Evolutionary conservation across 2,888 invertebrate species (phyloP), one percentile per base, ranked within the genome.

Genomic region (Rhingia rostrata): DNA sequence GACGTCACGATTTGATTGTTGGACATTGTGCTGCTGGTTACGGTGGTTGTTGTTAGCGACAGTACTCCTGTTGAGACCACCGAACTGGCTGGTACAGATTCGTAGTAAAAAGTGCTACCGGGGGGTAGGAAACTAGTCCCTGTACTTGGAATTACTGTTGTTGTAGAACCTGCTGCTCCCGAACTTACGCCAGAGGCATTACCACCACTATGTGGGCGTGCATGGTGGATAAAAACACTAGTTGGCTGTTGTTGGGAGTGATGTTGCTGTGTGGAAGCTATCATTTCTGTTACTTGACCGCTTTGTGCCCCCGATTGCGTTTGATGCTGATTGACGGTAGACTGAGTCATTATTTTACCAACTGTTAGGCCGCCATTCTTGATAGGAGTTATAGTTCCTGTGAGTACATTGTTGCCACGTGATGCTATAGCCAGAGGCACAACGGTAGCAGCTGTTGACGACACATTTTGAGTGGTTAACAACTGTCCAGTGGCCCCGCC

Each of bases 31-130:
- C 90, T 91, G 74, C 88, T 91, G 5, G 91, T 89, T 12, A 89
- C 88, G 0, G 91, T 91, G 6, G 91, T 90, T 4, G 91, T 91
- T 35, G 91, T 90, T n/a, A 91, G 79, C 0, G 91, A 91, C 0
- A 91, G 87, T 0, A 91, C 91, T 3, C 91, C 91, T 0, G 91
- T 91, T 0, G 90, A 90, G 0, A 90, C 89, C 4, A 89, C 89
- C 5, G 89, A 88, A 49, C 87, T 89, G 3, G 90, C 90, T 2
- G 91, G 90, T 72, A 91, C 90, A 0, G 91, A 91, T 84, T 92
- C 92, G 78, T 92, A 92, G 78, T 91, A 92, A 35, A 92, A 91
- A 1, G 92, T 90, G 43, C 90, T 89, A 37, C 90, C 90, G 0
- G 89, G 87, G 3, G 90, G 89, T 53, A 90, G 82, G 73, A 90